Conservation (phyloP, 2,888 invertebrate genomes). For the Noctua fimbriata region DNA sequence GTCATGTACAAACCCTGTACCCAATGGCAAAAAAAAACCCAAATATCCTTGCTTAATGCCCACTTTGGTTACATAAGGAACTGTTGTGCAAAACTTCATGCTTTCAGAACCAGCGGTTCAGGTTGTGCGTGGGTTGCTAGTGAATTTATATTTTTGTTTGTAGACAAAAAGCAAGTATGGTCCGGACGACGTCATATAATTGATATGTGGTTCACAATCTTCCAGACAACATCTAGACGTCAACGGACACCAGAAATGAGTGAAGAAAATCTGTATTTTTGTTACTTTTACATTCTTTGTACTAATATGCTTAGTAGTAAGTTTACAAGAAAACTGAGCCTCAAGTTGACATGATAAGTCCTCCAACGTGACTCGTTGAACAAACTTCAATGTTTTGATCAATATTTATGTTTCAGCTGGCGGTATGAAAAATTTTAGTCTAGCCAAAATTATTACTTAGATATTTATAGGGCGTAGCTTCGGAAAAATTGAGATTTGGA, state of each 20-base stretch:
- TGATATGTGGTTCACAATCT: not conserved
- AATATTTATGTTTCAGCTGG: slow-evolving; percentile 24
- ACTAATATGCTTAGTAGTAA: slow-evolving; percentile 15
- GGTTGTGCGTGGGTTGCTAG: too few relatives aligned
- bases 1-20: too few relatives aligned
- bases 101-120: too few relatives aligned
- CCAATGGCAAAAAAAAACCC: too few relatives aligned
- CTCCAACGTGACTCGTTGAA: slow-evolving; percentile 16
- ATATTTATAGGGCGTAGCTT: not conserved
- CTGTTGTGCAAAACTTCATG: too few relatives aligned
- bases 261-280: not conserved
- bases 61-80: too few relatives aligned
- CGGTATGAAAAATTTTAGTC: not conserved
- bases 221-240: not conserved
- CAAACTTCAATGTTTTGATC: slow-evolving; percentile 10
- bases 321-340: slow-evolving; percentile 20
- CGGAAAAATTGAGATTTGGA: not conserved
- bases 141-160: too few relatives aligned
- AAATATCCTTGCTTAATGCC: too few relatives aligned
- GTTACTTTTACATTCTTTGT: not conserved
- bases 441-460: not conserved
- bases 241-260: not conserved
- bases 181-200: too few relatives aligned
- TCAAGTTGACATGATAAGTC: slow-evolving; percentile 33
- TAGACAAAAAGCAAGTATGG: too few relatives aligned